phyloP scores from a whole-genome alignment of 2,113 vertebrate genomes.

The Odontesthes bonariensis region DNA sequence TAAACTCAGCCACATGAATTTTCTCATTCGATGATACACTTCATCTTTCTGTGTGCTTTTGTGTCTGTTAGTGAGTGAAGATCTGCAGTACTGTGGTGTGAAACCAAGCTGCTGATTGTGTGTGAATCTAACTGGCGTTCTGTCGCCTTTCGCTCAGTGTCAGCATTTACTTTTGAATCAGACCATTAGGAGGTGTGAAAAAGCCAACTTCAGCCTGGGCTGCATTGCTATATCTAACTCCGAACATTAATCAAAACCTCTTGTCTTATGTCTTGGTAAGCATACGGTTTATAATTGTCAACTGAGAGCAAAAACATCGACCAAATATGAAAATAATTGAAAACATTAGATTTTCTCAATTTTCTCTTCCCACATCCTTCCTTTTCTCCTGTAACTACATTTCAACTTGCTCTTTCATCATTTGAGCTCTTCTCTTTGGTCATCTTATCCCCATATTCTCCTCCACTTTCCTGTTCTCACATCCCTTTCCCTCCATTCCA shows the following conservation, averaged over 20 bases:
- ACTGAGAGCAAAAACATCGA: neutral
- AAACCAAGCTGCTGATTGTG: neutral
- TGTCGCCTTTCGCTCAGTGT: conserved; percentile 7
- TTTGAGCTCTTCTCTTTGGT: conserved; percentile 14
- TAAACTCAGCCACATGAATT: neutral
- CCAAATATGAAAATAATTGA: neutral
- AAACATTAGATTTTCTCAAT: neutral
- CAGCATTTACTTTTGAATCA: conserved; percentile 16
- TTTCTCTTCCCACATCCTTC: neutral
- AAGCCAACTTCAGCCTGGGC: neutral
- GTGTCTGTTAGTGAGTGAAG: neutral
- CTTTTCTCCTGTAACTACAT: neutral
- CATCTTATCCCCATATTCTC: conserved; percentile 15
- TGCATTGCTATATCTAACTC: conserved; percentile 3
- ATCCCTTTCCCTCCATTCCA: neutral
- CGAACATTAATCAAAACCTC: neutral
- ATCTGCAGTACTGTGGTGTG: neutral
- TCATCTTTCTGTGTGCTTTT: neutral
- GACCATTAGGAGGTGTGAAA: conserved; percentile 28
- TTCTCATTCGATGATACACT: conserved; percentile 3
- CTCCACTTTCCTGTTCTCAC: conserved; percentile 30
- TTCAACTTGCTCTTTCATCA: conserved; percentile 12
- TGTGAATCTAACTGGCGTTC: conserved; percentile 14
- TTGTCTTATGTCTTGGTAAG: neutral
- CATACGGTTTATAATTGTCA: neutral